Base-by-base conservation (phyloP, 2,113 vertebrate genomes). In the Ciconia stormi region DNA sequence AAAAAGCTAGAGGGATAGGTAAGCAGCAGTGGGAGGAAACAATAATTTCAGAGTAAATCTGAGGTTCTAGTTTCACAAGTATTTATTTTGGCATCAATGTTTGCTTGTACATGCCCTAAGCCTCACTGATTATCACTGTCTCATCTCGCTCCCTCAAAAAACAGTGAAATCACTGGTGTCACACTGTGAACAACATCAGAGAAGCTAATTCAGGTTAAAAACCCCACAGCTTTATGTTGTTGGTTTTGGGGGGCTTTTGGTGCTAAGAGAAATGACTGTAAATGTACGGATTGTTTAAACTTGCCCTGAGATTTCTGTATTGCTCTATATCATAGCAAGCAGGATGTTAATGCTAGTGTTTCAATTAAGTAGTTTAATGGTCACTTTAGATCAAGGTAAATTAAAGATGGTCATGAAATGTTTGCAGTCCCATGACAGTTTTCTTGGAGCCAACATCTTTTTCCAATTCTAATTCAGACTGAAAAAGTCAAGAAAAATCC, bases 201-300 rank as follows among this genome's bases (percentile, higher is more conserved):
- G n/a, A 91, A 91, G 47, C 0, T 92, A 96, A 87, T 91, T 91
- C 65, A 74, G 63, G 65, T 95, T 93, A 81, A 93, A 96, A 94
- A 71, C 1, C 20, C 29, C 36, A 50, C 22, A 50, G 47, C 20
- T 94, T 84, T 66, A 38, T 84, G 50, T 38, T 59, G 23, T 18
- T 82, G 38, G 3, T 58, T 78, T 82, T 38, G 5, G 16, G 42
- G 44, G 32, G 11, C 14, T 84, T 89, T 94, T 50, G 44, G 49
- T 78, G 23, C 26, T 71, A 21, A 63, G 47, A 74, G 32, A 87
- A 90, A 87, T 81, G 29, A 50, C 70, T 87, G 52, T 67, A 83
- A 95, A 93, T 22, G 22, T 38, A 38, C 58, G 22, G 10, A 46
- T 81, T 87, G 46, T 74, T 89, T 58, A 91, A 94, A 85, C 38